phyloP scores from a whole-genome alignment of 2,797 vertebrate species.

The Phoxinus dragarum region DNA sequence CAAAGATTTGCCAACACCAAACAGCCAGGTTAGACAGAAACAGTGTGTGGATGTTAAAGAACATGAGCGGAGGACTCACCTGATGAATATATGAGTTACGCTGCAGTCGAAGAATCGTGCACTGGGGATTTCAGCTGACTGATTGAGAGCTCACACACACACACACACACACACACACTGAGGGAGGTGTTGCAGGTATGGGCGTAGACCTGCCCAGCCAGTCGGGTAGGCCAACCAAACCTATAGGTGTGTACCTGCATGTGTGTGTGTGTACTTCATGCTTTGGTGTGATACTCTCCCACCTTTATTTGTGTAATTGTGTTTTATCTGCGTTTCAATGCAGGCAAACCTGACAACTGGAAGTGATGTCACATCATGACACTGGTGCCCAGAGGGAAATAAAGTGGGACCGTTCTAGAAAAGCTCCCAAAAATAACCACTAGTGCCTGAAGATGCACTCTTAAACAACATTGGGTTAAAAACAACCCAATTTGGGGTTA shows the following conservation, averaged over 20 bases:
- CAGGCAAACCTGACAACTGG: background rate
- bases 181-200: conserved; percentile 68
- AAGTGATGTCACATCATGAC: background rate
- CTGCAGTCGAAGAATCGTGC: conserved; percentile 16
- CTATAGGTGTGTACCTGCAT: conserved; percentile 45
- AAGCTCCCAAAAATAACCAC: background rate
- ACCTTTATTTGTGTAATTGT: conserved; percentile 23
- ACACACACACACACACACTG: conserved; percentile 24
- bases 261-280: conserved; percentile 58
- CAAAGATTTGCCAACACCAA: background rate
- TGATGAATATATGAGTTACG: background rate
- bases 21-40: background rate
- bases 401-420: background rate
- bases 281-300: conserved; percentile 35
- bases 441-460: too few relatives aligned
- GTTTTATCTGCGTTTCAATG: background rate
- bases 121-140: conserved; percentile 22
- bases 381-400: background rate
- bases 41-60: background rate
- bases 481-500: too few relatives aligned
- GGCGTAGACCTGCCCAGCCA: conserved; percentile 79
- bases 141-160: conserved; percentile 12
- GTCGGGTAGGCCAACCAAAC: conserved; percentile 68
- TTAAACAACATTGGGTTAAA: too few relatives aligned
- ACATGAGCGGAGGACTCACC: background rate